Percentiles rank a stretch among this genome's conserved stretches.
Conservation (phyloP, 35 echinoderm and acorn worm species). For the Holothuria glaberrima region DNA sequence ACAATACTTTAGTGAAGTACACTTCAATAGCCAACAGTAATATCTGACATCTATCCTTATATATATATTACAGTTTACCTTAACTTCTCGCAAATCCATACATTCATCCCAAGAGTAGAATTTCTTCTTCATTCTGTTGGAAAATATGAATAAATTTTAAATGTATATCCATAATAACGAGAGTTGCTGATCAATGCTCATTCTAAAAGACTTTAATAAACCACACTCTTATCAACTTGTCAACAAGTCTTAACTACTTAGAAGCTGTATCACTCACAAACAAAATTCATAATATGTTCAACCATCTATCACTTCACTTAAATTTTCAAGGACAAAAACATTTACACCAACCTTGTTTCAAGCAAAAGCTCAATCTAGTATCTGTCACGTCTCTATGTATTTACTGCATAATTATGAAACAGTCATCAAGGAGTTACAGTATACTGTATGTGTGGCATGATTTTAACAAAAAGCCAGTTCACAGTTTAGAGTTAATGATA, state of each 20-base stretch:
- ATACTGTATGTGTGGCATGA: no score
- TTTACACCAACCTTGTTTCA: no score
- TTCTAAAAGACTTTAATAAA: not conserved
- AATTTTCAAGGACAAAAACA: no score
- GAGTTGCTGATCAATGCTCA: not conserved
- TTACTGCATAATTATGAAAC: no score
- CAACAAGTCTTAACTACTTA: not conserved
- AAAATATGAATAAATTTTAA: slow-evolving; percentile 24
- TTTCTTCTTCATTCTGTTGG: slow-evolving; percentile 97
- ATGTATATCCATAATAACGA: not conserved
- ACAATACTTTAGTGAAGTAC: not conserved
- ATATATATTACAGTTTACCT: slow-evolving; percentile 51
- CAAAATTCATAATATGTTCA: not conserved
- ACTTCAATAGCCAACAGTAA: not conserved
- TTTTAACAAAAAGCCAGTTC: no score
- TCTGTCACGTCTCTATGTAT: no score
- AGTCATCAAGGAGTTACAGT: no score
- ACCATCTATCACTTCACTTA: no score
- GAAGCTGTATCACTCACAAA: not conserved
- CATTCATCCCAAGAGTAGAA: slow-evolving; percentile 99
- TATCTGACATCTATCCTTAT: not conserved
- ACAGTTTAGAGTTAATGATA: no score
- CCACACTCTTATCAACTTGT: not conserved
- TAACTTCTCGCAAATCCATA: slow-evolving; percentile 97
- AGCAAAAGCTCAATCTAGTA: no score